Conservation (phyloP, 2,797 vertebrate species). For the Brachyalestes nurse region DNA sequence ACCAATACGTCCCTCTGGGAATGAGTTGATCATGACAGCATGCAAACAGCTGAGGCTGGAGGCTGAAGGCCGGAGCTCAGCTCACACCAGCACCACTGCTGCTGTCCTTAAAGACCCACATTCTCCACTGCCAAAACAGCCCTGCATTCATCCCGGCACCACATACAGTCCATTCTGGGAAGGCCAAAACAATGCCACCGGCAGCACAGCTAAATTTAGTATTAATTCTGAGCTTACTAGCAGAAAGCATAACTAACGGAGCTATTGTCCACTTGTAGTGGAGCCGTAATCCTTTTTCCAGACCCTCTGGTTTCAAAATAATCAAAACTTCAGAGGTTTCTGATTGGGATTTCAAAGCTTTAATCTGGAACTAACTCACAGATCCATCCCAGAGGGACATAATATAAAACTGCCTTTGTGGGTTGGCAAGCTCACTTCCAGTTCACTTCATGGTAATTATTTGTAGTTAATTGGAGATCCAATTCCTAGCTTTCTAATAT, state of each 20-base stretch:
- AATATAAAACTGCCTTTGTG: slow-evolving; percentile 30
- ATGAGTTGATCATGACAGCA: slow-evolving; percentile 40
- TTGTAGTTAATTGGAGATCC: neutral
- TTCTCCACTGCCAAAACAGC: slow-evolving; percentile 15
- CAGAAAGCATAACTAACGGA: neutral
- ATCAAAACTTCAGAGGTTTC: slow-evolving; percentile 10
- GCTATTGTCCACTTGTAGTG: neutral
- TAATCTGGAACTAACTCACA: slow-evolving; percentile 14
- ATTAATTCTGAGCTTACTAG: neutral
- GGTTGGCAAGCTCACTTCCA: slow-evolving; percentile 11
- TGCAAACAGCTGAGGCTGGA: slow-evolving; percentile 63
- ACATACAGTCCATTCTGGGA: neutral
- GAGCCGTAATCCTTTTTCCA: neutral
- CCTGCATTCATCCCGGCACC: neutral
- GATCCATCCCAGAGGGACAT: slow-evolving; percentile 10
- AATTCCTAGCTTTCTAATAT: neutral
- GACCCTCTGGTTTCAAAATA: neutral
- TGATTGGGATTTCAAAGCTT: neutral
- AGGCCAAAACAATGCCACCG: neutral
- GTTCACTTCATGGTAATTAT: neutral
- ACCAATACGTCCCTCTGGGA: slow-evolving; percentile 53
- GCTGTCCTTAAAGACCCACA: slow-evolving; percentile 24
- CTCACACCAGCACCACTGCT: slow-evolving; percentile 40
- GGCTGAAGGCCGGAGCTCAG: slow-evolving; percentile 25
- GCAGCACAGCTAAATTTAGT: neutral